phyloP scores from a whole-genome alignment of 2,888 invertebrate species.

The Tenthredo distinguenda region DNA sequence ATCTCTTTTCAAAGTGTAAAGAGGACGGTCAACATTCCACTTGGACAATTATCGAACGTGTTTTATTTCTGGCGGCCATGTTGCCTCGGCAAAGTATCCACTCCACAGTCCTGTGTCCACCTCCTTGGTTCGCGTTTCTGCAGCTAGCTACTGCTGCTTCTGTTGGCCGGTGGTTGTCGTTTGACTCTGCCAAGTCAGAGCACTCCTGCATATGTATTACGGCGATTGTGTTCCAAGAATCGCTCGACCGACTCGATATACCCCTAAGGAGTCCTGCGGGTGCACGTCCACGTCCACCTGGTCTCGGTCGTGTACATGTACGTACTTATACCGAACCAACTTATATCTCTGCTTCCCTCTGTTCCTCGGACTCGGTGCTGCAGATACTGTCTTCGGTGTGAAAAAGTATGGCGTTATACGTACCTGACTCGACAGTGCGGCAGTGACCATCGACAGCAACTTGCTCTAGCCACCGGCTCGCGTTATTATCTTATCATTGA shows the following conservation, averaged over 20 bases:
- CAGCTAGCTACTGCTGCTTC: conserved; percentile 10
- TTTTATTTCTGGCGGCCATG: conserved; percentile 73
- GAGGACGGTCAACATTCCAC: conserved; percentile 42
- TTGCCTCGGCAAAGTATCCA: conserved; percentile 60
- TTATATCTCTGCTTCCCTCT: conserved; percentile 1
- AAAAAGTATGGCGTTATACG: conserved; percentile 27
- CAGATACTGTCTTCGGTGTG: conserved; percentile 40
- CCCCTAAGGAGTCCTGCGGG: conserved; percentile 50
- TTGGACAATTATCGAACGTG: conserved; percentile 72
- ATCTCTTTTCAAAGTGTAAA: background rate
- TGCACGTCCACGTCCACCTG: conserved; percentile 50
- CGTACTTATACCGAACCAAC: background rate
- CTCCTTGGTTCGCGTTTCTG: conserved; percentile 35
- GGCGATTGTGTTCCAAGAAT: conserved; percentile 77
- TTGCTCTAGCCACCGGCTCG: background rate
- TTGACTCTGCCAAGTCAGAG: conserved; percentile 44
- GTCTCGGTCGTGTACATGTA: background rate
- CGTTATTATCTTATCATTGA: conserved; percentile 46
- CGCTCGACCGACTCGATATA: conserved; percentile 48
- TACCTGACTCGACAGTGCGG: conserved; percentile 1
- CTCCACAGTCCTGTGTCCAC: background rate
- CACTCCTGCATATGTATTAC: conserved; percentile 75
- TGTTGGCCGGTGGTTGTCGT: conserved; percentile 31
- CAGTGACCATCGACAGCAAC: conserved; percentile 10
- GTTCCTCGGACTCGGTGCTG: conserved; percentile 36